Conservation (phyloP, 2,113 vertebrate species). For the Equus quagga region DNA sequence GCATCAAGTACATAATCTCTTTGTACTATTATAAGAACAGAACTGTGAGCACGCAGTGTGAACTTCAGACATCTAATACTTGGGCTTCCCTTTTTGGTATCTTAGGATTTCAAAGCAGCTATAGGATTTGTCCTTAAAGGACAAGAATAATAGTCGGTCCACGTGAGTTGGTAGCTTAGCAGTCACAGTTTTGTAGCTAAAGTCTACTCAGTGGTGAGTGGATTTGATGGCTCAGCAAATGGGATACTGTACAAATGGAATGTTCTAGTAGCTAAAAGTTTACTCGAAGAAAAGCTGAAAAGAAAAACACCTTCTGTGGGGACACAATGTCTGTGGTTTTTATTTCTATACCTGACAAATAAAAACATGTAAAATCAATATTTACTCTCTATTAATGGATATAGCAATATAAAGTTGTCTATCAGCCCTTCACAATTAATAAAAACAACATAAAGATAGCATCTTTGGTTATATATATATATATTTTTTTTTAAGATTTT, state of each 20-base stretch:
- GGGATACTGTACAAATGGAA: neutral
- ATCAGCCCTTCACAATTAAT: neutral
- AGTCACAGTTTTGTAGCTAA: neutral
- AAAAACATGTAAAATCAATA: neutral
- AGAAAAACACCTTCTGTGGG: neutral
- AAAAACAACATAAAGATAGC: neutral
- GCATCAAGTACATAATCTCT: neutral
- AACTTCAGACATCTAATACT: neutral
- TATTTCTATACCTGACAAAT: neutral
- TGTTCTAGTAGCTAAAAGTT: neutral
- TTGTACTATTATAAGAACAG: neutral
- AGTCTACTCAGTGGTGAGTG: neutral
- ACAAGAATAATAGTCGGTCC: neutral
- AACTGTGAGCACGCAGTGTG: neutral
- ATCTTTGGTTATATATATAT: neutral
- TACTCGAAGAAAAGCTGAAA: neutral
- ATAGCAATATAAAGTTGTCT: neutral
- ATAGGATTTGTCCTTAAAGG: neutral
- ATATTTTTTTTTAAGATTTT: too few species aligned
- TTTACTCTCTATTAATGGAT: neutral
- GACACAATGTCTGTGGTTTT: neutral
- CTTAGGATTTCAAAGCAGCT: neutral
- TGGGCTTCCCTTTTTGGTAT: neutral
- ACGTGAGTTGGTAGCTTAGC: neutral
- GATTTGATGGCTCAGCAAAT: neutral